phyloP scores from a whole-genome alignment of 2,797 vertebrate species.

The Neosalanx taihuensis region DNA sequence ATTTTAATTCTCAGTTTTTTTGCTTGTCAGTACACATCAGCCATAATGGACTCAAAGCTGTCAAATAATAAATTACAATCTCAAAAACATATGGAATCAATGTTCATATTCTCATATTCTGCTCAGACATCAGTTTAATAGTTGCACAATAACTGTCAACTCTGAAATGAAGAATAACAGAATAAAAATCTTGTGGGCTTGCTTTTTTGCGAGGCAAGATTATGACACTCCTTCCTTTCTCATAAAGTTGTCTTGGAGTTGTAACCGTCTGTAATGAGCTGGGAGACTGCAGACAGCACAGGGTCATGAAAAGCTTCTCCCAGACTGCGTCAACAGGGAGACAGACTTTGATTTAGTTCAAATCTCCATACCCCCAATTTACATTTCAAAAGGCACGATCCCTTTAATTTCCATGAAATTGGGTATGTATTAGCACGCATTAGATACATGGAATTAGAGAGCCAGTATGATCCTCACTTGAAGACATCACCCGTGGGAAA shows the following conservation, averaged over 20 bases:
- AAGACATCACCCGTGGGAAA: conserved; percentile 48
- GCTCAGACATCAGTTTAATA: conserved; percentile 2
- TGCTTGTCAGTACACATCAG: conserved; percentile 9
- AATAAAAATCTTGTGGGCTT: conserved; percentile 38
- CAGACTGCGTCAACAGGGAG: conserved; percentile 56
- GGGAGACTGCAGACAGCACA: conserved; percentile 51
- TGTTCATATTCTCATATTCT: conserved; percentile 9
- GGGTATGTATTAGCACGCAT: conserved; percentile 56
- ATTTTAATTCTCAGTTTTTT: not conserved
- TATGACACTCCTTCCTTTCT: conserved; percentile 17
- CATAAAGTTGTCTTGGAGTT: conserved; percentile 41
- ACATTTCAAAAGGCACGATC: conserved; percentile 70
- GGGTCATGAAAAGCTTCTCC: conserved; percentile 62
- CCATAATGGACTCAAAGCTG: not conserved
- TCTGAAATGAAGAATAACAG: conserved; percentile 33
- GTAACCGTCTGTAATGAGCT: conserved; percentile 57
- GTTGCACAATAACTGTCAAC: conserved; percentile 37
- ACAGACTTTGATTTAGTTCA: conserved; percentile 63
- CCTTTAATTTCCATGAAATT: conserved; percentile 73
- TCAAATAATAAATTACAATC: too few species aligned
- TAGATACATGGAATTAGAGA: conserved; percentile 42
- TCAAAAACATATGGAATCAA: not conserved
- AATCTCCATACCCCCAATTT: conserved; percentile 67
- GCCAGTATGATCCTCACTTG: conserved; percentile 37
- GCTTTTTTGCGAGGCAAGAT: conserved; percentile 42